Percentiles rank a stretch among this genome's conserved stretches.
Evolutionary conservation across 92 coral and sea anemone genomes (phyloP).

Genomic region (Zoanthus sociatus): DNA sequence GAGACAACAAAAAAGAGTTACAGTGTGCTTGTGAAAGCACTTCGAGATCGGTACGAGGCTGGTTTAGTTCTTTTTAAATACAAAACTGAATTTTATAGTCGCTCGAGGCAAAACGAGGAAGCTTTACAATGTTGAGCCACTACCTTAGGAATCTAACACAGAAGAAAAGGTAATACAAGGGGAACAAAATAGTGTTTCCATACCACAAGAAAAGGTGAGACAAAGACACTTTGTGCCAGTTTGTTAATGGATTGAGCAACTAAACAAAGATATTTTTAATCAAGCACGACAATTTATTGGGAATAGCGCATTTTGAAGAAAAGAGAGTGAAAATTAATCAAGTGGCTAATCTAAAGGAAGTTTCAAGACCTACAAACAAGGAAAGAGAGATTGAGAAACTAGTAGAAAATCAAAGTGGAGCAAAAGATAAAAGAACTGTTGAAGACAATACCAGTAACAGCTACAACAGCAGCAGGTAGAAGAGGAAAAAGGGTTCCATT

Average conservation of each 20-base stretch:
- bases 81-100: background rate
- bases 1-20: background rate
- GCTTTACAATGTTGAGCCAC: background rate
- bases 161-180: background rate
- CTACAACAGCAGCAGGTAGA: conserved; percentile 57
- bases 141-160: background rate
- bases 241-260: conserved; percentile 52
- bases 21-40: background rate
- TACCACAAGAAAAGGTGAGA: conserved; percentile 52
- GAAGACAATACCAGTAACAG: conserved; percentile 12
- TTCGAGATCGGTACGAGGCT: background rate
- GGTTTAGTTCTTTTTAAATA: background rate
- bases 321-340: conserved; percentile 39
- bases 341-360: background rate
- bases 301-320: conserved; percentile 39
- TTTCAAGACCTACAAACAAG: background rate
- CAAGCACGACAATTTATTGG: conserved; percentile 47
- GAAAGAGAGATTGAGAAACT: background rate
- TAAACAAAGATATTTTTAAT: conserved; percentile 52
- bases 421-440: conserved; percentile 34
- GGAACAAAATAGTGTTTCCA: conserved; percentile 49
- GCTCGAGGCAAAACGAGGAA: background rate
- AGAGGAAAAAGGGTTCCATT: conserved; percentile 51
- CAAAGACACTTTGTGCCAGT: conserved; percentile 63
- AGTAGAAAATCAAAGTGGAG: conserved; percentile 28